Conservation (phyloP, 2,888 invertebrate genomes). For the Lasioglossum oenotherae region DNA sequence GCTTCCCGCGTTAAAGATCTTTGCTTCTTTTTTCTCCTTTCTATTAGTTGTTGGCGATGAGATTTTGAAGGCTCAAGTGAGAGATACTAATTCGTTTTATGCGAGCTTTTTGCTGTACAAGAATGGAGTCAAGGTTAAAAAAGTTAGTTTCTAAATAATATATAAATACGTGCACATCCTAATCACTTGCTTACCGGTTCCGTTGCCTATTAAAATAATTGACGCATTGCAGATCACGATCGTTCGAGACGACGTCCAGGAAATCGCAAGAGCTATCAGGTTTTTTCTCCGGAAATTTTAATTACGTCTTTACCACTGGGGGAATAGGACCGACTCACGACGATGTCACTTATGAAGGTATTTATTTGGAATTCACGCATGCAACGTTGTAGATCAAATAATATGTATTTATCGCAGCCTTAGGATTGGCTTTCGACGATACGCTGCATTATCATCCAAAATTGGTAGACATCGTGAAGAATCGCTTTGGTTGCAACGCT, state of each 20-base stretch:
- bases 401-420: constrained; percentile 77
- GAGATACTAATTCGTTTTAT: constrained; percentile 89
- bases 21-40: constrained; percentile 8
- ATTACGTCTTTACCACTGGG: constrained; percentile 90
- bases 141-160: constrained; percentile 82
- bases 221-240: constrained; percentile 86
- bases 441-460: constrained; percentile 83
- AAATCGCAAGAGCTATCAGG: constrained; percentile 88
- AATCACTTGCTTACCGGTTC: not conserved
- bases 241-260: constrained; percentile 88
- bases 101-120: constrained; percentile 87
- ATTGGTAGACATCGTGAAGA: constrained; percentile 84
- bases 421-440: constrained; percentile 86
- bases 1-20: not conserved
- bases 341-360: constrained; percentile 90
- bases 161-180: not conserved
- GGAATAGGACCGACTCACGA: constrained; percentile 93
- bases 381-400: not conserved
- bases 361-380: not conserved
- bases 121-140: constrained; percentile 87
- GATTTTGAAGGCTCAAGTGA: constrained; percentile 89
- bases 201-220: not conserved
- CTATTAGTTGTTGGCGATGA: constrained; percentile 89
- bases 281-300: constrained; percentile 86
- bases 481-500: constrained; percentile 83